These are phyloP conservation scores for Hestina assimilis DNA, from an alignment of 1,140 invertebrate species.

Conservation along the genomic window DNA sequence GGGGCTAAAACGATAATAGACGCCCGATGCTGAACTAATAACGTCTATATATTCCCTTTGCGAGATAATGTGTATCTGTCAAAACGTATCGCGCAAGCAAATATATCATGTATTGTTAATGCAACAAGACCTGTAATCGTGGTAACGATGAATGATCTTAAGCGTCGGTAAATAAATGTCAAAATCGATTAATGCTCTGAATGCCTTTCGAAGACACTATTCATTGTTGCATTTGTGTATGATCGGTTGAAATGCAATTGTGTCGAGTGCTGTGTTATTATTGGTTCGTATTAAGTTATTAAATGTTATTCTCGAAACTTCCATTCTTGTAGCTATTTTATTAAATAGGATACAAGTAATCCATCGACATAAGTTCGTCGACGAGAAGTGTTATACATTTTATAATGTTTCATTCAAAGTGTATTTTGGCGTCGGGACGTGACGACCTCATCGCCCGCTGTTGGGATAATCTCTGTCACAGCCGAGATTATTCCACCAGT, in stretches of 20 bases:
- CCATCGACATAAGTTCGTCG: too few species aligned
- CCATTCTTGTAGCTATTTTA: too few species aligned
- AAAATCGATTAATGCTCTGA: slow-evolving; percentile 37
- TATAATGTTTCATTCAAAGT: too few species aligned
- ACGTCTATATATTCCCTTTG: slow-evolving; percentile 27
- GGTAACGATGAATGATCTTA: slow-evolving; percentile 26
- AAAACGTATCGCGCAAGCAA: slow-evolving; percentile 12
- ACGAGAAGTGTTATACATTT: too few species aligned
- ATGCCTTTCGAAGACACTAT: slow-evolving; percentile 15
- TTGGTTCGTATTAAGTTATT: slow-evolving; percentile 2
- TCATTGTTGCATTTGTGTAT: slow-evolving; percentile 16
- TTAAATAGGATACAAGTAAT: too few species aligned
- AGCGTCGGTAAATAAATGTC: slow-evolving; percentile 38
- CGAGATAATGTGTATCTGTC: slow-evolving; percentile 25
- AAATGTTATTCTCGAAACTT: too few species aligned
- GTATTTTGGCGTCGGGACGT: too few species aligned
- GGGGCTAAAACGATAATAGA: slow-evolving; percentile 39
- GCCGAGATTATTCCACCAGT: too few species aligned
- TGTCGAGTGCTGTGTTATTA: neutral
- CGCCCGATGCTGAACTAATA: slow-evolving; percentile 29
- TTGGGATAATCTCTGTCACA: too few species aligned
- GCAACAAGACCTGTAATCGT: slow-evolving; percentile 24
- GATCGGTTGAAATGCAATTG: slow-evolving; percentile 14
- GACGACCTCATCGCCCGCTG: too few species aligned
- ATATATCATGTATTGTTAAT: slow-evolving; percentile 30